These are phyloP conservation scores for Lates calcarifer DNA, from an alignment of 2,113 vertebrate species.

Conservation along the genomic window DNA sequence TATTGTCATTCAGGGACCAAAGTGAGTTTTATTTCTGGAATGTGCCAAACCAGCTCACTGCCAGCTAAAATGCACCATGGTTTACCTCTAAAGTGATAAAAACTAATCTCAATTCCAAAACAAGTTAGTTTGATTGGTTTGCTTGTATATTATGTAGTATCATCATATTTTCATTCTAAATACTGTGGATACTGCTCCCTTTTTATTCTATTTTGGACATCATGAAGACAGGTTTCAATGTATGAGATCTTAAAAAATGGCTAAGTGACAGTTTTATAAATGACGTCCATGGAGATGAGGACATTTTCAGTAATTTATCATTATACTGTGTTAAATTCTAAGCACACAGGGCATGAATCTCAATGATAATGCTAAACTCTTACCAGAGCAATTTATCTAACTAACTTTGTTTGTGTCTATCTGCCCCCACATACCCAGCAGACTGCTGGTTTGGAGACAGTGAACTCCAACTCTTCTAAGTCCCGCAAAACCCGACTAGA, in stretches of 20 bases:
- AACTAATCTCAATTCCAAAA: not conserved
- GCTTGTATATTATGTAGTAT: not conserved
- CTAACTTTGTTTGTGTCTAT: conserved; percentile 44
- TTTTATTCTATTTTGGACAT: not conserved
- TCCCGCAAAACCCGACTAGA: conserved; percentile 11
- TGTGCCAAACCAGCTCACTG: conserved; percentile 22
- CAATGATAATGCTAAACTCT: conserved; percentile 25
- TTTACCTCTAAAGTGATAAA: conserved; percentile 19
- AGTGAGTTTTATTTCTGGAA: conserved; percentile 5
- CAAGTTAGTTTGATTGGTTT: not conserved
- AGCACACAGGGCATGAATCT: conserved; percentile 10
- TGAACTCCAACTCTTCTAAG: conserved; percentile 38
- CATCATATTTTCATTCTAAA: not conserved
- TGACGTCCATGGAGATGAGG: not conserved
- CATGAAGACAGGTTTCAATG: not conserved
- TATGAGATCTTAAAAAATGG: too few relatives aligned
- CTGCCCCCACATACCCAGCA: conserved; percentile 33
- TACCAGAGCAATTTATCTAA: conserved; percentile 40
- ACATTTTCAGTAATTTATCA: conserved; percentile 28
- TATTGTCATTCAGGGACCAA: conserved; percentile 36
- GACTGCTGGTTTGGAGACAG: conserved; percentile 19
- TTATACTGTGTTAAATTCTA: conserved; percentile 9
- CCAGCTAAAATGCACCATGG: conserved; percentile 3
- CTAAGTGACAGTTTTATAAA: not conserved
- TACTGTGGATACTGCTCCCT: not conserved